Evolutionary conservation across 2,113 vertebrate species (phyloP).

Genomic region (Lepisosteus oculatus): DNA sequence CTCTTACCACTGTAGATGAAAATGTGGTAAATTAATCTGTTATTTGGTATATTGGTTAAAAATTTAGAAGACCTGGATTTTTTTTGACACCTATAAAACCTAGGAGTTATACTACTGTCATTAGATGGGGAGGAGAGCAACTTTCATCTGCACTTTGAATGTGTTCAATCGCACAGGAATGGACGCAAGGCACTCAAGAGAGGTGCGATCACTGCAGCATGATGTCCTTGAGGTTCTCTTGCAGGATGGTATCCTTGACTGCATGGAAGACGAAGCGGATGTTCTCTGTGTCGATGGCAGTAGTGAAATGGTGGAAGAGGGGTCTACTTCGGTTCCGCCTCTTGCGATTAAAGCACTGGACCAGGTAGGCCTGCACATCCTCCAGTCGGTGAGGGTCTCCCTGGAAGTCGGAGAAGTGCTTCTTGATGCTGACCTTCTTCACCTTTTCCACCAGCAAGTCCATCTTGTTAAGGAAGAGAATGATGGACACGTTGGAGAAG

Average conservation of each 20-base stretch:
- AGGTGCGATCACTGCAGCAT: slow-evolving; percentile 85
- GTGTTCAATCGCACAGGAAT: too few relatives aligned
- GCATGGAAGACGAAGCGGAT: slow-evolving; percentile 96
- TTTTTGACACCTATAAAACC: too few relatives aligned
- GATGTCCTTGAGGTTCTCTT: slow-evolving; percentile 96
- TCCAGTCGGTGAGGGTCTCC: slow-evolving; percentile 82
- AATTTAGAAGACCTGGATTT: too few relatives aligned
- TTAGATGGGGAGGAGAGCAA: too few relatives aligned
- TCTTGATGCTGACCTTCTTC: slow-evolving; percentile 81
- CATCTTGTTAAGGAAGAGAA: slow-evolving; percentile 97
- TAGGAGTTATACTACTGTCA: too few relatives aligned
- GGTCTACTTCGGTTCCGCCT: slow-evolving; percentile 86
- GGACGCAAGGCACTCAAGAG: too few relatives aligned
- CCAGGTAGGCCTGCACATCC: slow-evolving; percentile 88
- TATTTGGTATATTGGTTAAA: too few relatives aligned
- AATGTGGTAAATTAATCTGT: too few relatives aligned
- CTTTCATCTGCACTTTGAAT: too few relatives aligned
- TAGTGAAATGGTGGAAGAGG: slow-evolving; percentile 96
- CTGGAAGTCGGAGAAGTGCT: slow-evolving; percentile 89
- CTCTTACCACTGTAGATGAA: too few relatives aligned
- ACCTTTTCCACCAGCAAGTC: slow-evolving; percentile 94
- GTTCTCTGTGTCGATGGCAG: slow-evolving; percentile 94
- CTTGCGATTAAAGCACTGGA: slow-evolving; percentile 89
- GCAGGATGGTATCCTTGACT: slow-evolving; percentile 95
- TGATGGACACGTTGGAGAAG: slow-evolving; percentile 93